Evolutionary conservation across 2,888 invertebrate genomes (phyloP).

Genomic region (Ceriagrion tenellum): DNA sequence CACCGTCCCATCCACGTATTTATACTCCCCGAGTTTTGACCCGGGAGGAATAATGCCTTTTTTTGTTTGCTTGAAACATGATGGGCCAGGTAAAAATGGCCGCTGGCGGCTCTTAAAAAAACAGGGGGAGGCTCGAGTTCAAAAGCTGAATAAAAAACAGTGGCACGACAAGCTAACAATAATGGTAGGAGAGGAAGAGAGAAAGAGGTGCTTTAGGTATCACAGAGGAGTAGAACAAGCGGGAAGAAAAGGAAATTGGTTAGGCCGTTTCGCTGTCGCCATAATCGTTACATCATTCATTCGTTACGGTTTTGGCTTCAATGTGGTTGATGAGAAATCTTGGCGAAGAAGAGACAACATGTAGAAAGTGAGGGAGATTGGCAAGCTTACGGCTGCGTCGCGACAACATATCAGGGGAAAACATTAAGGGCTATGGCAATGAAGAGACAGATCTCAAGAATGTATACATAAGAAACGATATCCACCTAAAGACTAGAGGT

Average conservation of each 20-base stretch:
- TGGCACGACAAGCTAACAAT: background rate
- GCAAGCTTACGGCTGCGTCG: background rate
- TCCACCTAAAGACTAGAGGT: no score
- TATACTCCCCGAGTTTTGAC: background rate
- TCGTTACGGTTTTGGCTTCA: background rate
- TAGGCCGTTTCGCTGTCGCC: background rate
- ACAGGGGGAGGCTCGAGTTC: background rate
- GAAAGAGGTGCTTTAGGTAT: background rate
- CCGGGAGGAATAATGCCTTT: background rate
- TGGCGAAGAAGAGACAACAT: background rate
- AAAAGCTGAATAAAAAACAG: background rate
- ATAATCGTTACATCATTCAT: background rate
- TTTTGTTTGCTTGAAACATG: background rate
- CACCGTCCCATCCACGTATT: background rate
- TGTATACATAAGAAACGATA: no score
- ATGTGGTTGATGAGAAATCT: background rate
- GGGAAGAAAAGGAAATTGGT: background rate
- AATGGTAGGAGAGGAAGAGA: background rate
- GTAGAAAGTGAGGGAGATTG: background rate
- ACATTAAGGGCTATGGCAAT: no score
- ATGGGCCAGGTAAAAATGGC: background rate
- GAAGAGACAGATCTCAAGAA: no score
- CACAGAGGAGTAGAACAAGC: background rate
- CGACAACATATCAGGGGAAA: no score
- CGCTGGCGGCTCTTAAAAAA: no score